A percentile compares a stretch with the other conserved stretches of the same genome.
These are phyloP conservation scores for Prionace glauca DNA, from an alignment of 2,797 vertebrate genomes.

Conservation along the genomic window DNA sequence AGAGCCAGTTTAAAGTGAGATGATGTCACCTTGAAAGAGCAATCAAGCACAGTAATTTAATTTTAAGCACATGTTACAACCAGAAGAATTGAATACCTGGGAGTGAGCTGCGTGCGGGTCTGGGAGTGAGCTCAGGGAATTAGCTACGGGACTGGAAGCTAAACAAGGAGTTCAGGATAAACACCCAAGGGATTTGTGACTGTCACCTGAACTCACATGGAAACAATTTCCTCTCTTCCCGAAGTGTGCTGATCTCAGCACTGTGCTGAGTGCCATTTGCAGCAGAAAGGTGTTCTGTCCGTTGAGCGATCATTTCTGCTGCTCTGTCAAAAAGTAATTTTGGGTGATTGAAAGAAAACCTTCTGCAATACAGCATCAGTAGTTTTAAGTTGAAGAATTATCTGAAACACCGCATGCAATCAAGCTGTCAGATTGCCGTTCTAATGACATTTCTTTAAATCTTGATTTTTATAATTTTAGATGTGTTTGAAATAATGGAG, in stretches of 20 bases:
- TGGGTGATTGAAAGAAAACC: not conserved
- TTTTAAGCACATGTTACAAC: not conserved
- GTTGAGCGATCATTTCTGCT: not conserved
- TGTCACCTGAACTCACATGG: not conserved
- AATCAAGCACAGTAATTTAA: not conserved
- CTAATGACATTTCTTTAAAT: not conserved
- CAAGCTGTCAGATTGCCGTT: not conserved
- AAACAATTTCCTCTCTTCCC: not conserved
- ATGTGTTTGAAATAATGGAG: not conserved
- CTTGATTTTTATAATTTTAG: not conserved
- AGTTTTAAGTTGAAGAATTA: not conserved
- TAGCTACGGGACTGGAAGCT: not conserved
- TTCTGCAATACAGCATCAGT: not conserved
- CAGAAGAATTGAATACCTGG: not conserved
- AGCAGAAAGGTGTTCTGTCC: not conserved
- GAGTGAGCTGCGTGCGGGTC: not conserved
- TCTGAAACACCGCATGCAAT: not conserved
- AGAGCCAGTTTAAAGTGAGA: not conserved
- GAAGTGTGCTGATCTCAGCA: not conserved
- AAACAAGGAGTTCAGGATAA: not conserved
- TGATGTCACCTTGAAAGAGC: not conserved
- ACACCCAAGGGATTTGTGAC: not conserved
- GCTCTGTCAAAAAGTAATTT: not conserved
- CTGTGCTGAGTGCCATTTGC: not conserved
- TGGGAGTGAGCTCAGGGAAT: not conserved